Evolutionary conservation across 2,888 invertebrate genomes (phyloP).

Genomic region (Noctuana brunneofusca): DNA sequence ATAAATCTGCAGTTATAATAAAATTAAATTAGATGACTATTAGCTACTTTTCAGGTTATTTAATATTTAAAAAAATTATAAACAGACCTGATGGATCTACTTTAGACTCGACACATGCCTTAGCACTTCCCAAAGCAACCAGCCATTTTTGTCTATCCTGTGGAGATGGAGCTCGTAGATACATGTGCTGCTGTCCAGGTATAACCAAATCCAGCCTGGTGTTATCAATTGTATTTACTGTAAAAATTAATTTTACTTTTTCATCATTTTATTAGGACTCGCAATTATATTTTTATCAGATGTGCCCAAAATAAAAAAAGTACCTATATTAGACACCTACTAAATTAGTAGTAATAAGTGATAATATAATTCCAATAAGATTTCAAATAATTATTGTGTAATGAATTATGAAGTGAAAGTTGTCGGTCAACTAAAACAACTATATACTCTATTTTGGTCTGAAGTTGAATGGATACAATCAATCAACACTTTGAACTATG

Average conservation of each 20-base stretch:
- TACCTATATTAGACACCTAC: neutral
- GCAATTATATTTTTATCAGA: no score
- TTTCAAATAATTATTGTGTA: neutral
- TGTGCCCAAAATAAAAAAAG: no score
- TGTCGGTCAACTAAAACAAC: neutral
- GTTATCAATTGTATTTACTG: constrained; percentile 87
- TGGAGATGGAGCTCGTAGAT: constrained; percentile 88
- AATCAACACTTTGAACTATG: no score
- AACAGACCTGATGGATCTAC: constrained; percentile 43
- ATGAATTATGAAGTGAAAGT: constrained; percentile 4
- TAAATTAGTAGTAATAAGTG: no score
- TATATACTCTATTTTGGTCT: neutral
- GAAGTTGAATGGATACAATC: neutral
- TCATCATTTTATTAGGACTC: no score
- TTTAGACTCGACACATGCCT: constrained; percentile 84
- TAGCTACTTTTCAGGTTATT: no score
- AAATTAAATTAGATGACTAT: no score
- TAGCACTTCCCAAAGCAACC: constrained; percentile 90
- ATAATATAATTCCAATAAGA: no score
- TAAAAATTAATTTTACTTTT: neutral
- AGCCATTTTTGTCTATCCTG: constrained; percentile 92
- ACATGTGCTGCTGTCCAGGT: constrained; percentile 92
- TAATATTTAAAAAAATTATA: neutral
- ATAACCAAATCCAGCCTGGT: constrained; percentile 90
- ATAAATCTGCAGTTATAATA: no score